phyloP scores from a whole-genome alignment of 2,888 invertebrate species.

The Papilio protenor region DNA sequence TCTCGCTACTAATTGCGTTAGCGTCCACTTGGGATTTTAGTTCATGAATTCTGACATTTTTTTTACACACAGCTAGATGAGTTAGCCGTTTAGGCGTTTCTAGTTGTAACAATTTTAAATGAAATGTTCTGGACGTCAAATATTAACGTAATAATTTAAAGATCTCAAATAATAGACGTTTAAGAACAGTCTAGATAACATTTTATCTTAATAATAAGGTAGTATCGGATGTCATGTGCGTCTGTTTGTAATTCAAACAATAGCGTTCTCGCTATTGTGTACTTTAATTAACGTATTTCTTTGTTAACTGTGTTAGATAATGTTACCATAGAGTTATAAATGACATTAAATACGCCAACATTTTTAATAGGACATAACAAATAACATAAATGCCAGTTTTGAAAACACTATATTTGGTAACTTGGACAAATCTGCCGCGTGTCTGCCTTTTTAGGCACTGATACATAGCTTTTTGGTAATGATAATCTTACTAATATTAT shows the following conservation, averaged over 20 bases:
- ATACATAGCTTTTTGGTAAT: too few relatives aligned
- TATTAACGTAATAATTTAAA: not conserved
- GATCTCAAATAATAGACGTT: not conserved
- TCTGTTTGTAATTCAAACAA: conserved; percentile 7
- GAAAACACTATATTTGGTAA: not conserved
- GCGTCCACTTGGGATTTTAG: too few relatives aligned
- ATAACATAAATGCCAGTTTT: too few relatives aligned
- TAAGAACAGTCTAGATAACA: not conserved
- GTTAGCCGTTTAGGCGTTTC: not conserved
- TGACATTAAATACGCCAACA: not conserved
- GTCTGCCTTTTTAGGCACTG: too few relatives aligned
- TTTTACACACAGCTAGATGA: too few relatives aligned
- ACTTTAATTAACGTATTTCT: conserved; percentile 6
- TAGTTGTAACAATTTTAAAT: not conserved
- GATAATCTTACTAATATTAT: too few relatives aligned
- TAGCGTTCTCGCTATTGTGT: not conserved
- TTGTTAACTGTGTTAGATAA: not conserved
- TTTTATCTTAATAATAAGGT: not conserved
- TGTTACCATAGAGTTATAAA: conserved; percentile 5
- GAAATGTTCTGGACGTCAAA: not conserved
- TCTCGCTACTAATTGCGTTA: too few relatives aligned
- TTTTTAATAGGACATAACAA: not conserved
- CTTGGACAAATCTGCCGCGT: not conserved
- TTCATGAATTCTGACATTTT: too few relatives aligned
- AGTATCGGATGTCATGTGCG: conserved; percentile 1